Conservation (phyloP, 1,140 invertebrate species). For the Phortica variegata region DNA sequence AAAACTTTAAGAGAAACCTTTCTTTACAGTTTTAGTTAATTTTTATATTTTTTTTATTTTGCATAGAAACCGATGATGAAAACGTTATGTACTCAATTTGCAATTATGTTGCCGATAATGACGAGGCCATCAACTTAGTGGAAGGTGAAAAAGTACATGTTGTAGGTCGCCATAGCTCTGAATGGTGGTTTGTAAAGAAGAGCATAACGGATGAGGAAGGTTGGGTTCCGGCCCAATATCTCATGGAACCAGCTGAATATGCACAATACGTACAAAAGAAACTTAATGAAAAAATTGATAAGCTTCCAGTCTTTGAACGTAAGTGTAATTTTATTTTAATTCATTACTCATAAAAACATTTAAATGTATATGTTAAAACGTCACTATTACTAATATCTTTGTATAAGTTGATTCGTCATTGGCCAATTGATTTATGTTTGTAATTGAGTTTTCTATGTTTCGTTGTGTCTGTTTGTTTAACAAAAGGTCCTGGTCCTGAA, state of each 20-base stretch:
- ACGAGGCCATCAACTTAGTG: constrained; percentile 82
- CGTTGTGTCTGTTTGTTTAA: constrained; percentile 29
- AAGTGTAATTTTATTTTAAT: constrained; percentile 57
- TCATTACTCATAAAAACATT: neutral
- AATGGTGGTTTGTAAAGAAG: constrained; percentile 93
- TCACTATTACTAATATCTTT: neutral
- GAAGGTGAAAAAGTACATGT: constrained; percentile 88
- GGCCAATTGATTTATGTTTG: constrained; percentile 8
- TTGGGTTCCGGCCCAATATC: constrained; percentile 86
- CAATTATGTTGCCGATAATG: constrained; percentile 83
- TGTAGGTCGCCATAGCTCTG: constrained; percentile 74
- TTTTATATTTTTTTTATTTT: neutral
- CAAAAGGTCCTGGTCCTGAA: constrained; percentile 73
- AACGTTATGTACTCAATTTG: constrained; percentile 81
- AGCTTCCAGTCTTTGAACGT: constrained; percentile 89
- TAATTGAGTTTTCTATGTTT: constrained; percentile 17
- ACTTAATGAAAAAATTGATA: constrained; percentile 87
- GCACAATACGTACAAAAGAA: constrained; percentile 82
- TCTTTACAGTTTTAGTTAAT: neutral
- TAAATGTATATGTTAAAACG: constrained; percentile 3
- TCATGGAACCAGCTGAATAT: constrained; percentile 80
- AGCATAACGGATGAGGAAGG: constrained; percentile 87
- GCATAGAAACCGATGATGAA: constrained; percentile 67
- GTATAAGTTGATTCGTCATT: constrained; percentile 9
- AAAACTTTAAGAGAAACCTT: neutral